Percentiles rank a stretch among this genome's conserved stretches.
These are phyloP conservation scores for Neogale vison DNA, from an alignment of 2,113 vertebrate species.

Conservation along the genomic window DNA sequence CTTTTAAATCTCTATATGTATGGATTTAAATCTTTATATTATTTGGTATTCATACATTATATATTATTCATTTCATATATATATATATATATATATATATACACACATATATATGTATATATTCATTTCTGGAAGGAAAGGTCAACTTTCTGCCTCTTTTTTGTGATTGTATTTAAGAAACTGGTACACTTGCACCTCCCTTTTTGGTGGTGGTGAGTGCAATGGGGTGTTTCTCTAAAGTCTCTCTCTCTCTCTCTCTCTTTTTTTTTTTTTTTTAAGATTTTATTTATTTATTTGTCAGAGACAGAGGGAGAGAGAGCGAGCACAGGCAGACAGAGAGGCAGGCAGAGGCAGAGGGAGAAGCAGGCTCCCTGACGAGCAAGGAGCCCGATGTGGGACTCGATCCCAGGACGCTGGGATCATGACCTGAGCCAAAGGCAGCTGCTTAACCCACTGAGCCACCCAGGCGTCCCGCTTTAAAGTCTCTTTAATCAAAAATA, in stretches of 20 bases:
- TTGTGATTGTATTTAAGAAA: not conserved
- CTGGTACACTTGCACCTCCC: not conserved
- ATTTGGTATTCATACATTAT: not conserved
- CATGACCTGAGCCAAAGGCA: no score
- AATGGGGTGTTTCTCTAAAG: not conserved
- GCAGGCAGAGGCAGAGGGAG: no score
- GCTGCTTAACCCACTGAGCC: no score
- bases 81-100: not conserved
- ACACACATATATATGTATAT: not conserved
- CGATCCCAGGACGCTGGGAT: no score
- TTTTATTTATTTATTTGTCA: no score
- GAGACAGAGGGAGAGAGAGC: no score
- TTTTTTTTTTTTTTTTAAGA: no score
- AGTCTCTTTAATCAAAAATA: not conserved
- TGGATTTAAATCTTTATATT: not conserved
- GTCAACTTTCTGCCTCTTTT: not conserved
- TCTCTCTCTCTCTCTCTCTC: no score
- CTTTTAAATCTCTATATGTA: not conserved
- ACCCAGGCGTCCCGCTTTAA: not conserved
- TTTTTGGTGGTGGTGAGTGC: rapidly evolving
- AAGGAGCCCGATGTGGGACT: no score
- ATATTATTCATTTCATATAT: not conserved
- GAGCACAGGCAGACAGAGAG: no score
- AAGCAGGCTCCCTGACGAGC: no score
- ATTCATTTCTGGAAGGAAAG: not conserved